These are phyloP conservation scores for Noctua fimbriata DNA, from an alignment of 2,888 invertebrate genomes.

Conservation along the genomic window DNA sequence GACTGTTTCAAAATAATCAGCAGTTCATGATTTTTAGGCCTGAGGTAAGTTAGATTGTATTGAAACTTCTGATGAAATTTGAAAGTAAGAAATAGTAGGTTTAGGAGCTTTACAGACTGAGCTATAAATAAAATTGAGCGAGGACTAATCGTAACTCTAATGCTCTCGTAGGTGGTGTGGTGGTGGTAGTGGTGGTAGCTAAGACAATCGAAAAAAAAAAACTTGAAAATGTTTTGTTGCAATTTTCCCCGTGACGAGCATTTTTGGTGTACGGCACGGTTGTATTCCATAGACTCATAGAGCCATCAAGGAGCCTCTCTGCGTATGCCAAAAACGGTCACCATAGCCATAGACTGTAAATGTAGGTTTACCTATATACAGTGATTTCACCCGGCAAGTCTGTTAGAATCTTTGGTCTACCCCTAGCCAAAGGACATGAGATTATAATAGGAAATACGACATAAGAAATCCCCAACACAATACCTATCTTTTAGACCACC, in stretches of 20 bases:
- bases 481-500: neutral
- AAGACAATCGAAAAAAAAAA: neutral
- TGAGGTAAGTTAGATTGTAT: conserved; percentile 72
- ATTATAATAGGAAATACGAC: neutral
- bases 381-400: neutral
- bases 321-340: neutral
- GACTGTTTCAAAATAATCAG: conserved; percentile 76
- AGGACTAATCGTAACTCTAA: neutral
- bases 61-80: neutral
- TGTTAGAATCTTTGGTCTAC: neutral
- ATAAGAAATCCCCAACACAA: neutral
- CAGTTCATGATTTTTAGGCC: conserved; percentile 84
- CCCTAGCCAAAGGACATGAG: neutral
- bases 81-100: neutral
- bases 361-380: neutral
- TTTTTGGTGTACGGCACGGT: neutral
- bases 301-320: neutral
- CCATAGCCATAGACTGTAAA: neutral
- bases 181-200: no score
- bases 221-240: no score
- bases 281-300: neutral
- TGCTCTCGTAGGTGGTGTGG: neutral
- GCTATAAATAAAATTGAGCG: neutral
- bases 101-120: neutral
- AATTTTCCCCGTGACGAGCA: no score